Percentiles rank a stretch among this genome's conserved stretches.
Conservation (phyloP, 2,888 invertebrate species). For the Papilio elwesi region DNA sequence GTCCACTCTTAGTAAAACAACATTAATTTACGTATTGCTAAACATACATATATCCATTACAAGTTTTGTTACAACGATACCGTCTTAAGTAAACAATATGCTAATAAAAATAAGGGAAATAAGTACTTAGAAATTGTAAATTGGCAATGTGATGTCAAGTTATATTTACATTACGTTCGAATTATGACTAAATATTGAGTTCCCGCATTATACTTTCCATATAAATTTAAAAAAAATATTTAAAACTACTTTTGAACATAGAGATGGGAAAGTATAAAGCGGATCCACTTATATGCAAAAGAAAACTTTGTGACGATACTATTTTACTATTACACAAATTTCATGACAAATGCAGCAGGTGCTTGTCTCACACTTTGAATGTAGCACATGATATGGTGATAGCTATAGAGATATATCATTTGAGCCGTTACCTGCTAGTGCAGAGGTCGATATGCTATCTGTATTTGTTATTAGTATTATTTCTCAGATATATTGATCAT, state of each 20-base stretch:
- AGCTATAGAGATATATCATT: no score
- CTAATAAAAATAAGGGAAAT: slow-evolving; percentile 18
- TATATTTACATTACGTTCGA: slow-evolving; percentile 26
- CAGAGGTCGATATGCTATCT: no score
- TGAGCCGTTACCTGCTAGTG: no score
- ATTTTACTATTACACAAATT: neutral
- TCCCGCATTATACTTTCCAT: neutral
- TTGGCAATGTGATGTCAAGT: slow-evolving; percentile 28
- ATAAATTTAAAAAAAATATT: neutral
- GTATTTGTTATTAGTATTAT: no score
- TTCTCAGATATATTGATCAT: no score
- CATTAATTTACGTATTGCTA: slow-evolving; percentile 25
- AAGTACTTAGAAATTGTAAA: slow-evolving; percentile 37
- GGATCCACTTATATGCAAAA: neutral
- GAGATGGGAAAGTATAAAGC: no score
- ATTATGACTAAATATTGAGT: neutral
- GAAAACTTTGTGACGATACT: slow-evolving; percentile 8
- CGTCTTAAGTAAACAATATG: slow-evolving; percentile 37
- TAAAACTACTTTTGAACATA: no score
- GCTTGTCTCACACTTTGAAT: neutral
- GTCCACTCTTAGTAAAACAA: slow-evolving; percentile 28
- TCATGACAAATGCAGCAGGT: no score
- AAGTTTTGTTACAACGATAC: slow-evolving; percentile 20
- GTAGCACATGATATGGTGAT: neutral
- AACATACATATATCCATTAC: slow-evolving; percentile 27